Base-by-base conservation (phyloP, 1,140 invertebrate species). In the Drosophila funebris region DNA sequence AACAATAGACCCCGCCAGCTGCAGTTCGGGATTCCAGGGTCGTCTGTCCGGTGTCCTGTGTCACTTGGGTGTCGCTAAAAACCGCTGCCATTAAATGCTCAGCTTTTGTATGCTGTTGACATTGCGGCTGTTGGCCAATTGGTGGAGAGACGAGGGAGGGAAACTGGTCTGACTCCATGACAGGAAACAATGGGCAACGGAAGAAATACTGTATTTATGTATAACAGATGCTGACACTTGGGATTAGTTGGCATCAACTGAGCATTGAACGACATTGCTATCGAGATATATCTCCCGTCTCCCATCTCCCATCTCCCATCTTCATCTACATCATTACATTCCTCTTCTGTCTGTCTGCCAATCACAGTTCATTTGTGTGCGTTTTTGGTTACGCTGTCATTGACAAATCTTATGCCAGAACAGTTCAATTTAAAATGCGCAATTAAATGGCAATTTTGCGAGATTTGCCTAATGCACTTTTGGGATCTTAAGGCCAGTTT, bases 221-320 rank as follows among this genome's bases (percentile, higher is more conserved):
- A 54, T 37, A 69, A 76, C 73, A 72, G 69, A 68, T 73, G 68
- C 73, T 63, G 81, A 60, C 81, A 73, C 73, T 70, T 52, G 78
- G 82, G 82, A 85, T 85, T 85, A 85, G 82, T 52, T 52, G 69
- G 82, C 67, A 75, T 87, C 74, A 78, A 74, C 61, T 74, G 73
- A 50, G 77, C 76, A 85, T 74, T 71, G 61, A 84, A 63, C 73
- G 44, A 11, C 37, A 46, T 20, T 29, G 14, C 9, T 29, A 29
- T 48, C 24, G 44, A 29, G n/a, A 29, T 27, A 29, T 9, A 43
- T 27, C 33, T 22, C 18, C 13, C 20, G 6, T 3, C 4, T 22
- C 13, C 13, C 4, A 2, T 0, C n/a, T 13, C 36, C 1, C 16
- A 14, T 4, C 14, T 18, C 4, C 16, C 11, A n/a, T n/a, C 9